These are phyloP conservation scores for Uloborus plumipes DNA, from an alignment of 2,888 invertebrate species.

Conservation along the genomic window DNA sequence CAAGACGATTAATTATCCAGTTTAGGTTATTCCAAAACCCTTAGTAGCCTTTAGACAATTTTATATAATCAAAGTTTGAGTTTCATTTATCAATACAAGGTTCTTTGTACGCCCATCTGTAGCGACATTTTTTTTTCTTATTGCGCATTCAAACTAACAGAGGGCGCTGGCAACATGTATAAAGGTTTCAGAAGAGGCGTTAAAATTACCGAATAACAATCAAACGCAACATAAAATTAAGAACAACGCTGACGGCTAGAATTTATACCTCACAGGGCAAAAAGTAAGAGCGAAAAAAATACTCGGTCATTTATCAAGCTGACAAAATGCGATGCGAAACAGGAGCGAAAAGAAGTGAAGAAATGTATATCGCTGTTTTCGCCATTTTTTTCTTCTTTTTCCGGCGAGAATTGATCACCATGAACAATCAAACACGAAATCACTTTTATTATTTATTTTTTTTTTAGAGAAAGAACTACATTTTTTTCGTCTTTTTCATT, in stretches of 20 bases:
- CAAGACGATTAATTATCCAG: no score
- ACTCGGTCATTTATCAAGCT: slow-evolving; percentile 43
- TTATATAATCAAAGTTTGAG: no score
- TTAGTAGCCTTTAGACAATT: no score
- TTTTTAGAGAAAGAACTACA: background rate
- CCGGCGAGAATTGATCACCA: slow-evolving; percentile 35
- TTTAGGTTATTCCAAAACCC: no score
- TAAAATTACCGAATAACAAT: no score
- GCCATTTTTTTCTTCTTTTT: slow-evolving; percentile 9
- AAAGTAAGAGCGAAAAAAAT: slow-evolving; percentile 23
- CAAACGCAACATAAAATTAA: slow-evolving; percentile 24
- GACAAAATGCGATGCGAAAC: slow-evolving; percentile 43
- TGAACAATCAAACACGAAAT: slow-evolving; percentile 52
- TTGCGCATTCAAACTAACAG: slow-evolving; percentile 6
- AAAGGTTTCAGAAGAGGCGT: slow-evolving; percentile 6
- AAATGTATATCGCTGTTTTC: slow-evolving; percentile 5
- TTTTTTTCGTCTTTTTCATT: slow-evolving; percentile 8
- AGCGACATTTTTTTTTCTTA: background rate
- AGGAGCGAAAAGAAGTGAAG: background rate
- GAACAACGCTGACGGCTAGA: slow-evolving; percentile 30
- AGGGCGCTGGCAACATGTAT: slow-evolving; percentile 7
- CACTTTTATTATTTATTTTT: slow-evolving; percentile 11
- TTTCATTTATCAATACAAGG: no score
- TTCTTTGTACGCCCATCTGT: no score
- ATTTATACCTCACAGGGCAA: slow-evolving; percentile 11